Evolutionary conservation across 1,140 invertebrate genomes (phyloP), one percentile per base, ranked within the genome.

Genomic region (Plectrocnemia conspersa): DNA sequence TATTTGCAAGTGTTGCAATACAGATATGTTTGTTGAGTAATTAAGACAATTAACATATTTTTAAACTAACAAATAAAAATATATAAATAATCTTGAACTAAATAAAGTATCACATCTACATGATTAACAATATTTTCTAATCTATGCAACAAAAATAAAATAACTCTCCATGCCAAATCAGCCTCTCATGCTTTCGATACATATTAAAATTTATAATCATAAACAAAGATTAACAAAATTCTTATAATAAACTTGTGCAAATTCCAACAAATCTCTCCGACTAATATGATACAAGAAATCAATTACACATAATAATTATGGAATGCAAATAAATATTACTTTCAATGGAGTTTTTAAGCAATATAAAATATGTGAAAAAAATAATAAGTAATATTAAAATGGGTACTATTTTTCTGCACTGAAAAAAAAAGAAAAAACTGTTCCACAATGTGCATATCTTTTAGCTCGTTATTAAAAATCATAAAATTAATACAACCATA

Each of bases 401-500:
- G 18, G 6, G 35, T 5, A 38, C 15, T 16, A 38, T 38, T 5
- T 38, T n/a, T n/a, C n/a, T n/a, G n/a, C n/a, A n/a, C n/a, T n/a
- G n/a, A n/a, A n/a, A n/a, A n/a, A n/a, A n/a, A n/a, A n/a, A n/a
- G n/a, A 29, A 29, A 7, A 29, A 29, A 29, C 27, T 29, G n/a
- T 29, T 10, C 15, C 6, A n/a, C n/a, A n/a, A 38, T 38, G 35
- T 13, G 18, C 18, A 38, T 29, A 29, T 29, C 27, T 29, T 6
- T 6, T n/a, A 29, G 15, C 11, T 13, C 6, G 15, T 38, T 13
- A 38, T 13, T 15, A 38, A 16, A 38, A 7, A 38, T n/a, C n/a
- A 38, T 38, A 38, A 38, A 9, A 7, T 38, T 13, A 38, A 38
- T 38, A 38, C 35, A 38, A 38, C 35, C 35, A 16, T 38, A 38